Evolutionary conservation across 2,888 invertebrate genomes (phyloP), one percentile per base, ranked within the genome.

Genomic region (Odontomyia ornata): DNA sequence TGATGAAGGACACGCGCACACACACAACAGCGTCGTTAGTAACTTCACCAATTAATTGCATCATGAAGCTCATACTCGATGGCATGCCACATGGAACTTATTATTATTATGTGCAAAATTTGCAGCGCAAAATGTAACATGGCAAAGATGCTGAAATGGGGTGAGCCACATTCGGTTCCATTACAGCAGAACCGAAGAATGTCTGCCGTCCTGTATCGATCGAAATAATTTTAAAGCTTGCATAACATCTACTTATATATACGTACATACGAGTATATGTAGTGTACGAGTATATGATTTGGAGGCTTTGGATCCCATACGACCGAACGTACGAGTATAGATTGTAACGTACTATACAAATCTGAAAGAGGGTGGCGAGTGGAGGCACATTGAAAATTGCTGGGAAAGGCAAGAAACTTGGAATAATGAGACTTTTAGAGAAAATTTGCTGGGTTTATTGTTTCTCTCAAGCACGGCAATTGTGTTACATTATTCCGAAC

Each of bases 401-500:
- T 69, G 69, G 27, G 21, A 69, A 69, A 3, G 69, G 72, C 56
- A 72, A 72, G 72, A 56, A 72, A 72, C 56, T 72, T 36, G 1
- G 15, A 30, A 57, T 56, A 72, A 72, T 72, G 72, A 30, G 72
- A 72, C 72, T 56, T 57, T 72, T 56, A 21, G 72, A 56, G 57
- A 36, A 72, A 72, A 72, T 72, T 57, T 72, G 72, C 72, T 57
- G 21, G 72, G 69, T 46, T 69, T 69, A 69, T 69, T 69, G 69
- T 69, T 69, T 69, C 46, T 46, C 69, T 69, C 30, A 47, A 69
- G 69, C 69, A 69, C 18, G 69, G 69, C 69, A 69, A 69, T 69
- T 69, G 46, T 47, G 27, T 47, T 21, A 46, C 47, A 23, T 69
- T 69, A 1, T 23, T 11, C 15, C 5, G 60, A 21, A 23, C 25